Conservation (phyloP, 1,140 invertebrate genomes). For the Lordiphosa collinella region DNA sequence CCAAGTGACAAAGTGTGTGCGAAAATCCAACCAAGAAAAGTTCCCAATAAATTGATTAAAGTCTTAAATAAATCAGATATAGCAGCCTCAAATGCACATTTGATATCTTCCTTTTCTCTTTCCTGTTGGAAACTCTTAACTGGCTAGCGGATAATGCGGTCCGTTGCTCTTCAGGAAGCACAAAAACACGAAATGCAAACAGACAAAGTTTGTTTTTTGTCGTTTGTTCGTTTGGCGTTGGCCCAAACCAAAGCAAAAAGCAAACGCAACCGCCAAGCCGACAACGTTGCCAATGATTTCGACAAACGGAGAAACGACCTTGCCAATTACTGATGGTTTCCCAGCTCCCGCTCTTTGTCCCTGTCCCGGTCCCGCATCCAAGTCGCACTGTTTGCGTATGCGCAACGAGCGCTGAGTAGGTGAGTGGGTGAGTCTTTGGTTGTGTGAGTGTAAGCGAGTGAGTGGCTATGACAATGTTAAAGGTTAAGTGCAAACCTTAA, state of each 20-base stretch:
- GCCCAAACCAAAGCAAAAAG: constrained; percentile 34
- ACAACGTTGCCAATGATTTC: constrained; percentile 68
- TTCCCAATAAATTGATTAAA: no score
- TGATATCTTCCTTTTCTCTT: no score
- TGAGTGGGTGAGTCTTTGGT: constrained; percentile 19
- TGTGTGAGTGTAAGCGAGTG: constrained; percentile 1
- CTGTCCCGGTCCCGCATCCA: constrained; percentile 15
- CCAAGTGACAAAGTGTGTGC: no score
- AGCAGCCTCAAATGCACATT: no score
- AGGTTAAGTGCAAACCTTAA: constrained; percentile 58
- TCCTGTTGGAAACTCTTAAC: constrained; percentile 7
- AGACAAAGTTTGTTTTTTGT: constrained; percentile 55
- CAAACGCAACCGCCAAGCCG: constrained; percentile 50
- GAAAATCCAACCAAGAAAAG: no score
- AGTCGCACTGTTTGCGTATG: constrained; percentile 48
- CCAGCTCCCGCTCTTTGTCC: constrained; percentile 5
- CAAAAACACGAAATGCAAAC: constrained; percentile 46
- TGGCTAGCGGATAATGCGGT: constrained; percentile 26
- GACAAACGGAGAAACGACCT: constrained; percentile 69
- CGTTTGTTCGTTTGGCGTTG: constrained; percentile 39
- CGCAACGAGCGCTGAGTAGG: constrained; percentile 38
- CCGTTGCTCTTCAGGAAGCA: constrained; percentile 1
- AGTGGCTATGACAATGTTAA: constrained; percentile 29
- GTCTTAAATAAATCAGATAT: no score
- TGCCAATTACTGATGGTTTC: constrained; percentile 61